phyloP scores from a whole-genome alignment of 2,113 vertebrate genomes.

The Maccullochella peelii region DNA sequence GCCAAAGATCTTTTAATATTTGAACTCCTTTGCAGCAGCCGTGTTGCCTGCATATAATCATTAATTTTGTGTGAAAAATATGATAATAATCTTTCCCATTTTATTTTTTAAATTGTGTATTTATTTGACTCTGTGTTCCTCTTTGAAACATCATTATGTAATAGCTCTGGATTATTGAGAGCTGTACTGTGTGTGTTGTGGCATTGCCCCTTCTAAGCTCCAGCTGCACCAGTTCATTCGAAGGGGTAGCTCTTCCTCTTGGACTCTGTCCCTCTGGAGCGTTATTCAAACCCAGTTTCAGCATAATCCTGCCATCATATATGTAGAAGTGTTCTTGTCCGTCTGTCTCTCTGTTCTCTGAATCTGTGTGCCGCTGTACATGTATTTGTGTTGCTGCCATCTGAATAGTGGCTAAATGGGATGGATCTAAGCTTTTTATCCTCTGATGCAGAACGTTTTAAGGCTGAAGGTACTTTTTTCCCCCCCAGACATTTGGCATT shows the following conservation, averaged over 20 bases:
- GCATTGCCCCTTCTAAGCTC: conserved; percentile 60
- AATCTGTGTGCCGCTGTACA: conserved; percentile 20
- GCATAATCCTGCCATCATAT: conserved; percentile 78
- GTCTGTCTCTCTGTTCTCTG: conserved; percentile 55
- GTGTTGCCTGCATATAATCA: not conserved
- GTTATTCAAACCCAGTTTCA: conserved; percentile 71
- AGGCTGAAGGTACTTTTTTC: conserved; percentile 45
- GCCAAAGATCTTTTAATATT: not conserved
- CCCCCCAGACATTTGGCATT: conserved; percentile 55
- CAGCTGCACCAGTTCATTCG: conserved; percentile 64
- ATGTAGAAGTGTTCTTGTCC: conserved; percentile 40
- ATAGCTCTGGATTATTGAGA: conserved; percentile 69
- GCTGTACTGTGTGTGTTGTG: conserved; percentile 19
- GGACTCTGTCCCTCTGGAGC: conserved; percentile 73
- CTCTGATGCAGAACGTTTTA: conserved; percentile 71
- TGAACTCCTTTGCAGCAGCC: not conserved
- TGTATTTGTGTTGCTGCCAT: conserved; percentile 46
- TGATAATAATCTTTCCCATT: not conserved
- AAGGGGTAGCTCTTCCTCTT: conserved; percentile 55
- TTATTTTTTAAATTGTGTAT: conserved; percentile 6
- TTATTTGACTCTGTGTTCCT: conserved; percentile 18
- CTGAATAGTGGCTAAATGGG: conserved; percentile 71
- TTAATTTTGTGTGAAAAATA: not conserved
- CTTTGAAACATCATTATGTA: conserved; percentile 61
- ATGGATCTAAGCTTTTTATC: conserved; percentile 77